A percentile compares a stretch with the other conserved stretches of the same genome.
phyloP scores from a whole-genome alignment of 2,113 vertebrate genomes.

The Alethe diademata region DNA sequence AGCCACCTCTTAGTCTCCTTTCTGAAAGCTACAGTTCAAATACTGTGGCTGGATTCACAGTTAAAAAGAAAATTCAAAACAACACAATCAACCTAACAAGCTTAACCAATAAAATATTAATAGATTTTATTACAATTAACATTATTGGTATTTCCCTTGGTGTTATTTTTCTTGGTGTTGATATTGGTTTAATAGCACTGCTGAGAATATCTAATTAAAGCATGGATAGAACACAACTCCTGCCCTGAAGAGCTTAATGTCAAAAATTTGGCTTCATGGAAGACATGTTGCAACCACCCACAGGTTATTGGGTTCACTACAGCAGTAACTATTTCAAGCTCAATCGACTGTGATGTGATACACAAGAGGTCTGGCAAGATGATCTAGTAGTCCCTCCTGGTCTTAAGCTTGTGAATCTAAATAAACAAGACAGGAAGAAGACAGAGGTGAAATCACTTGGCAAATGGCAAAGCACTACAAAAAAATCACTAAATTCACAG shows the following conservation, averaged over 20 bases:
- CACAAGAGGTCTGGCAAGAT: not conserved
- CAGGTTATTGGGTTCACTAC: constrained; percentile 9
- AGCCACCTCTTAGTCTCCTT: not conserved
- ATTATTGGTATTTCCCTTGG: not conserved
- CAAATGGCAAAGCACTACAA: not conserved
- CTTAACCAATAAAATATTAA: not conserved
- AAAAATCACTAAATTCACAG: not conserved
- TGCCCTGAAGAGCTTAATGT: not conserved
- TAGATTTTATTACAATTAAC: not conserved
- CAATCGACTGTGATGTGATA: not conserved
- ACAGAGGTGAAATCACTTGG: constrained; percentile 24
- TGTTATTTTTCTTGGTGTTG: not conserved
- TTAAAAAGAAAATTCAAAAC: not conserved
- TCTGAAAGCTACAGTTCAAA: not conserved
- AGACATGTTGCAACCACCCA: not conserved
- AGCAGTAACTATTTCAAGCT: constrained; percentile 9
- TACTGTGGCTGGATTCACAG: not conserved
- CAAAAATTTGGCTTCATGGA: not conserved
- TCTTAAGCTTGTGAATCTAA: constrained; percentile 38
- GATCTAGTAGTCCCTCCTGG: not conserved
- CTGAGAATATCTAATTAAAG: not conserved
- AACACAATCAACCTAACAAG: not conserved
- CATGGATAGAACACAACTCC: not conserved
- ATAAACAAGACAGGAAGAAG: constrained; percentile 17
- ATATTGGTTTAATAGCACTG: not conserved